Evolutionary conservation across 92 coral and sea anemone genomes (phyloP).

Genomic region (Phenganax stokvisi): DNA sequence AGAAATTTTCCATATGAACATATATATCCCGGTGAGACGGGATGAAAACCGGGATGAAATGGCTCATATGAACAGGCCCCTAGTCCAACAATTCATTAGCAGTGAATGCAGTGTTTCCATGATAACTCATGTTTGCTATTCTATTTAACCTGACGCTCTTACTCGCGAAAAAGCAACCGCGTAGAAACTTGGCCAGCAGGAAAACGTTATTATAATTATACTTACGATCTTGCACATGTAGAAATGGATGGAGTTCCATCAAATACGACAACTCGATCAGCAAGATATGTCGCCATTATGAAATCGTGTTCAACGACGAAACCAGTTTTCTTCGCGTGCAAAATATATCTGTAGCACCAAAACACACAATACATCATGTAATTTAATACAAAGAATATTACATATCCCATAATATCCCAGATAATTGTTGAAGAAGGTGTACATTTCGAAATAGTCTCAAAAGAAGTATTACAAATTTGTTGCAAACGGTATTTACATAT

Average conservation of each 20-base stretch:
- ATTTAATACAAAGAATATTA: neutral
- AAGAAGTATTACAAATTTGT: too few species aligned
- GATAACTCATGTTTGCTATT: too few species aligned
- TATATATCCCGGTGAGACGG: too few species aligned
- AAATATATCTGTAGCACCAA: conserved; percentile 55
- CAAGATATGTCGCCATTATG: conserved; percentile 98
- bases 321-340: conserved; percentile 98
- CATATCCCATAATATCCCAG: neutral
- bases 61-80: too few species aligned
- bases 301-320: conserved; percentile 99
- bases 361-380: conserved; percentile 1
- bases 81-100: too few species aligned
- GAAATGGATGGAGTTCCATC: conserved; percentile 88
- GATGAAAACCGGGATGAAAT: too few species aligned
- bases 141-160: too few species aligned
- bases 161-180: too few species aligned
- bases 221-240: conserved; percentile 76
- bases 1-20: too few species aligned
- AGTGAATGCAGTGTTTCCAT: too few species aligned
- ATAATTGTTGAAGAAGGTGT: neutral
- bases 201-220: conserved; percentile 4
- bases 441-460: too few species aligned
- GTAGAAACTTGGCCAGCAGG: neutral
- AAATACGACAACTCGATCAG: conserved; percentile 97
- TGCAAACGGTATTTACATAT: too few species aligned